Base-by-base conservation (phyloP, 2,888 invertebrate species). In the Sisyra nigra region DNA sequence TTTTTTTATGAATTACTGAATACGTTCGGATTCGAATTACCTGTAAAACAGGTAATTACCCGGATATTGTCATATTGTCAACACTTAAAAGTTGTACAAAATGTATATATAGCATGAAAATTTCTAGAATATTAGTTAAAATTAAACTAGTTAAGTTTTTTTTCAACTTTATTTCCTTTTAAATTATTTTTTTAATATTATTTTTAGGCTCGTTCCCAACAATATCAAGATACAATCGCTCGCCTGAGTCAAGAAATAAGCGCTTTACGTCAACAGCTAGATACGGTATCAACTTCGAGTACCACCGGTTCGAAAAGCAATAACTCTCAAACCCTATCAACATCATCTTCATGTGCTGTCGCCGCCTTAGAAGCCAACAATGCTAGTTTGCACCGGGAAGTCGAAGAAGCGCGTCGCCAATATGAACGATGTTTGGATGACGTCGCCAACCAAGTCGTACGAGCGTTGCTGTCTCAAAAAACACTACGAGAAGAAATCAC, bases 381-480 rank as follows among this genome's bases (percentile, higher is more conserved):
- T 56, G 68, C 68, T 24, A 66, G 69, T n/a, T 58, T 80, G 49
- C 71, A 72, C 39, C 61, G 72, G 47, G 76, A 78, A 57, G 74
- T 73, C 44, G 76, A 78, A 55, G 71, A 71, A 46, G 76, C 76
- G 51, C 63, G 77, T 47, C 68, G 76, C 48, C 83, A 85, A 54
- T 86, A 86, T 63, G 83, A 86, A 65, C 66, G 76, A 54, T 72
- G 85, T 60, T 64, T 86, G 55, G 81, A 87, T 65, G 80, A 87
- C 64, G 82, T 87, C 49, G 86, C 83, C 47, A 81, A 81, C 61
- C 81, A 82, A 59, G 82, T 84, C 50, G 83, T 87, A 45, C 76
- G 82, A 52, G 86, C 86, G 40, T 68, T 87, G 48, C 72, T 87
- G 51, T 80, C 82, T 40, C 87, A 87, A 68, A 87, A 86, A 84